Evolutionary conservation across 2,113 vertebrate genomes (phyloP), one percentile per base, ranked within the genome.

Genomic region (Eretmochelys imbricata): DNA sequence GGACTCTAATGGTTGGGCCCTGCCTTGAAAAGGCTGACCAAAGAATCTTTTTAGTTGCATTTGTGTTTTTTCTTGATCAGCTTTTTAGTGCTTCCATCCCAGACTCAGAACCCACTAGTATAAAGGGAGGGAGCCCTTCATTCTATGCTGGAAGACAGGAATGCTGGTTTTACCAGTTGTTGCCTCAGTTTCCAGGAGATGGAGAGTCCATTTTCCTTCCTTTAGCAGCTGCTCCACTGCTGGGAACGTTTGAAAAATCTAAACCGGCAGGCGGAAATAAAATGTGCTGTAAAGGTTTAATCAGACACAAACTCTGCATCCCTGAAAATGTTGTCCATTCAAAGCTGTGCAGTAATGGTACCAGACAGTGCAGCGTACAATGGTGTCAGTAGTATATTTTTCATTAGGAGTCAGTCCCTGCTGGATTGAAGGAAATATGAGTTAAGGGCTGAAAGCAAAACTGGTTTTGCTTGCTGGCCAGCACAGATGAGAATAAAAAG

Each of bases 401-500:
- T 84, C 86, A 95, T 87, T 89, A 89, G 80, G 54, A 96, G 86
- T 91, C 0, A 13, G 92, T 92, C 85, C 0, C 1, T 95, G 93
- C 84, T 84, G 91, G 85, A 92, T 85, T 69, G 94, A 93, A 95
- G 75, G 89, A 91, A 81, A 78, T 78, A 92, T 82, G 89, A 95
- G 94, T 91, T 95, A 93, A 94, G 79, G 92, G 82, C 93, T 59
- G 79, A 96, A 95, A 96, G 95, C n/a, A 95, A 91, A 97, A 96
- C 92, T 97, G 88, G 96, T 97, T 97, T 96, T 76, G 59, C 96
- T 94, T 96, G 93, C 96, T 95, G 85, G 87, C 87, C 90, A 93
- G 78, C 72, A 54, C 4, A 91, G 93, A 65, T 25, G 95, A 93
- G 65, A 93, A 93, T 65, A 72, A 94, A 92, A 89, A 91, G 87